Percentiles rank a stretch among this genome's conserved stretches.
Evolutionary conservation across 2,113 vertebrate species (phyloP).

Genomic region (Chloropsis cyanopogon): DNA sequence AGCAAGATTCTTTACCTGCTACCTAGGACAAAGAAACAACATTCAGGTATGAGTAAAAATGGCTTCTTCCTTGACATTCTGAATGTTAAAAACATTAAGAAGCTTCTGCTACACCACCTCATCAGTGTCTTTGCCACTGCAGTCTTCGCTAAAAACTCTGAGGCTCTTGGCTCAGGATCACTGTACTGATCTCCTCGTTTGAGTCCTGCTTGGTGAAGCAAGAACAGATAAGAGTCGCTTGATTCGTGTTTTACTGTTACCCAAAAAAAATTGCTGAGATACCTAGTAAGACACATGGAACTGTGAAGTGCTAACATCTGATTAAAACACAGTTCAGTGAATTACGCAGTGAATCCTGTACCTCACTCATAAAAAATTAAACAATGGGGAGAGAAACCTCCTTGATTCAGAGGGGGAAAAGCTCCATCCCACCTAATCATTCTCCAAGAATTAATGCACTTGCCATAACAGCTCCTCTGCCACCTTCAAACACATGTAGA

Average conservation of each 20-base stretch:
- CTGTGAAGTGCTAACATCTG: not conserved
- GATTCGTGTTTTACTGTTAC: not conserved
- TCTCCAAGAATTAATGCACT: not conserved
- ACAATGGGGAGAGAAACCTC: not conserved
- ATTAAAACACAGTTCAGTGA: not conserved
- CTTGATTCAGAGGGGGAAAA: not conserved
- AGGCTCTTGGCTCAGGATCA: not conserved
- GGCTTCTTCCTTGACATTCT: not conserved
- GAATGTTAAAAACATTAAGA: not conserved
- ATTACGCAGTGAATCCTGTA: not conserved
- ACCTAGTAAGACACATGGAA: not conserved
- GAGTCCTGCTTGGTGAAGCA: conserved; percentile 2
- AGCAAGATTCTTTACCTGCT: not conserved
- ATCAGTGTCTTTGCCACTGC: not conserved
- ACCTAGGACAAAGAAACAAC: not conserved
- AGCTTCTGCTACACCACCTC: not conserved
- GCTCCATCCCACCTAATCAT: not conserved
- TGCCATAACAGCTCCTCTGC: not conserved
- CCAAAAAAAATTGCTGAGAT: not conserved
- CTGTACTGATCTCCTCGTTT: not conserved
- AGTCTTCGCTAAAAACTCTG: not conserved
- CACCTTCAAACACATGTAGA: not conserved
- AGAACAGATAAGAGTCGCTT: not conserved
- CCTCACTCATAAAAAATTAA: not conserved
- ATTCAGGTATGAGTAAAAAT: not conserved